phyloP scores from a whole-genome alignment of 1,140 invertebrate genomes.

The Drosophila persimilis region DNA sequence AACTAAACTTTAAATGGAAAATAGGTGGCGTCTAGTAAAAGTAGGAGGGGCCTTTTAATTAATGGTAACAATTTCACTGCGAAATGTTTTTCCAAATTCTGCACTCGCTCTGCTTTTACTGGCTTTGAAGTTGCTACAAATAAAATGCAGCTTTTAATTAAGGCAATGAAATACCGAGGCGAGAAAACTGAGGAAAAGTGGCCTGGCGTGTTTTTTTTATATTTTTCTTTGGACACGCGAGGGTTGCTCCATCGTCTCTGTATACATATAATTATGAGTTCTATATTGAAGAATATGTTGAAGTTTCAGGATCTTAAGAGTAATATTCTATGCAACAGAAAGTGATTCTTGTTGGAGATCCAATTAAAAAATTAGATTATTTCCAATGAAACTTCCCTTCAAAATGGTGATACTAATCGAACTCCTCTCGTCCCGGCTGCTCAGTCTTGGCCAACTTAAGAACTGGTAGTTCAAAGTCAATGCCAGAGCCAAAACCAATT shows the following conservation, averaged over 20 bases:
- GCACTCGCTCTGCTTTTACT: conserved; percentile 52
- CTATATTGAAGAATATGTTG: no score
- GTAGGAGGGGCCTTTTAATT: conserved; percentile 47
- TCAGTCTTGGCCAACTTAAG: conserved; percentile 35
- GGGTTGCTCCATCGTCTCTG: conserved; percentile 24
- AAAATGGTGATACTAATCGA: not conserved
- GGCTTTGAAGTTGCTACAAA: conserved; percentile 63
- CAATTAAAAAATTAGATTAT: no score
- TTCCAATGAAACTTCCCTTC: no score
- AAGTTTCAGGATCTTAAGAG: no score
- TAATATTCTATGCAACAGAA: no score
- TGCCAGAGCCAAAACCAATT: conserved; percentile 38
- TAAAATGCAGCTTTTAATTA: conserved; percentile 78
- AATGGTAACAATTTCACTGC: conserved; percentile 71
- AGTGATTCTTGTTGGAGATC: no score
- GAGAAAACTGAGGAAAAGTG: conserved; percentile 78
- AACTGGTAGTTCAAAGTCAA: conserved; percentile 66
- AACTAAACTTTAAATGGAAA: conserved; percentile 48
- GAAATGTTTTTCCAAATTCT: conserved; percentile 60
- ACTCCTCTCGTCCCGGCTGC: conserved; percentile 7
- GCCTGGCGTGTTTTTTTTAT: conserved; percentile 56
- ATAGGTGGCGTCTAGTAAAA: conserved; percentile 1
- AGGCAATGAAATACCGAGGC: conserved; percentile 71
- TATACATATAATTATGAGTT: not conserved
- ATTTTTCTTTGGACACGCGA: conserved; percentile 55